phyloP scores from a whole-genome alignment of 2,797 vertebrate genomes.

The Lacerta bilineata region DNA sequence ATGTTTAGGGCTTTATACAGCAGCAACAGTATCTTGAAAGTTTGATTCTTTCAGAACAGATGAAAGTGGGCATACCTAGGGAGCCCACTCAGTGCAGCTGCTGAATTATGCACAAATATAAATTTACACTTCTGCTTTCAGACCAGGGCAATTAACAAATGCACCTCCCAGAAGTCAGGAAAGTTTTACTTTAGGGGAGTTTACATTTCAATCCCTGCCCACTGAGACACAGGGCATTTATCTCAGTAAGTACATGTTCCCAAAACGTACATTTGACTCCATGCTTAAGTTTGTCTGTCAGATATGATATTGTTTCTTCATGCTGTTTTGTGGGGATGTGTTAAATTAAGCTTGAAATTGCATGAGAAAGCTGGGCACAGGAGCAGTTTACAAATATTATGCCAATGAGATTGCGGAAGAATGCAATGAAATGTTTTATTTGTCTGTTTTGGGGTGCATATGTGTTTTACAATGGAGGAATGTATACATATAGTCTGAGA shows the following conservation, averaged over 20 bases:
- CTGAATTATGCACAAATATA: not conserved
- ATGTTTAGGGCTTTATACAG: too few species aligned
- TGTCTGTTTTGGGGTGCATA: not conserved
- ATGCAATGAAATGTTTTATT: not conserved
- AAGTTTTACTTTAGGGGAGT: not conserved
- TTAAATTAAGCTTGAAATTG: constrained; percentile 78
- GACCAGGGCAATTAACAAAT: not conserved
- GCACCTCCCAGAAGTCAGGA: not conserved
- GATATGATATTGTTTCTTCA: constrained; percentile 49
- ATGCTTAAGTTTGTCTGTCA: constrained; percentile 41
- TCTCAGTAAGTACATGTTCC: constrained; percentile 47
- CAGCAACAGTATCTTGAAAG: too few species aligned
- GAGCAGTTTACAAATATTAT: constrained; percentile 68
- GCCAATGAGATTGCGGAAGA: constrained; percentile 41
- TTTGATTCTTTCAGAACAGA: too few species aligned
- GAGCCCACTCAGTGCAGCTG: not conserved
- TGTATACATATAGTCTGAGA: not conserved
- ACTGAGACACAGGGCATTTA: constrained; percentile 37
- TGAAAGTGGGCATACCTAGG: too few species aligned
- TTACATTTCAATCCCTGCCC: constrained; percentile 31
- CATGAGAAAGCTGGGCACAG: constrained; percentile 58
- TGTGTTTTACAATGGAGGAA: not conserved
- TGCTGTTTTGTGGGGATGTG: constrained; percentile 53
- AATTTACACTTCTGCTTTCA: not conserved
- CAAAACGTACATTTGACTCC: constrained; percentile 44